A percentile compares a stretch with the other conserved stretches of the same genome.
phyloP scores from a whole-genome alignment of 2,888 invertebrate genomes.

The Agrilus cyanescens region DNA sequence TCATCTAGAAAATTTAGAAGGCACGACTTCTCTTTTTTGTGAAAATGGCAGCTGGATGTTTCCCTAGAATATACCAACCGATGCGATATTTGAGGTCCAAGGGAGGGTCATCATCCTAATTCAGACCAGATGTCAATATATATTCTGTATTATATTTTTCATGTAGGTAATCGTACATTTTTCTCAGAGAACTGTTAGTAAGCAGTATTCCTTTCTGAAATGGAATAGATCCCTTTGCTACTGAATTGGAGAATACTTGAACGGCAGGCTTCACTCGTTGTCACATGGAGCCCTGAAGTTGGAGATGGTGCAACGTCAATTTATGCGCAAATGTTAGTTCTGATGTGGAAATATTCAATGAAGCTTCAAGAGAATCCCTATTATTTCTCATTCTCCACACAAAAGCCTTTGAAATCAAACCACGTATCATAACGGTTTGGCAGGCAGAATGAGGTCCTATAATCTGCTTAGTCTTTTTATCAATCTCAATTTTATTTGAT shows the following conservation, averaged over 20 bases:
- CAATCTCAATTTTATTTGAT: too few relatives aligned
- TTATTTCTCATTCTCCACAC: constrained; percentile 1
- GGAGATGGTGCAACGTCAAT: constrained; percentile 12
- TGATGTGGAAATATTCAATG: constrained; percentile 7
- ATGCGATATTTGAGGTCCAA: constrained; percentile 5
- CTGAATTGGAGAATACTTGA: too few relatives aligned
- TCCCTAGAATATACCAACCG: constrained; percentile 6
- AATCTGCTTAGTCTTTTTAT: too few relatives aligned
- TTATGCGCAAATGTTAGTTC: constrained; percentile 14
- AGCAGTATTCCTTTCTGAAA: too few relatives aligned
- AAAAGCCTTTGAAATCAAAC: too few relatives aligned
- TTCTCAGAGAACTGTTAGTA: too few relatives aligned
- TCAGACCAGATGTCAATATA: constrained; percentile 4
- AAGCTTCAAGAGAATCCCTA: constrained; percentile 5
- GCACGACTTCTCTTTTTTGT: constrained; percentile 3
- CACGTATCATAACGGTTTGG: too few relatives aligned
- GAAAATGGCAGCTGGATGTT: constrained; percentile 6
- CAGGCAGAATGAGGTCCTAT: too few relatives aligned
- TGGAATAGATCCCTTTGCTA: too few relatives aligned
- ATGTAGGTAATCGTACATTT: constrained; percentile 4
- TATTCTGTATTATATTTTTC: constrained; percentile 6
- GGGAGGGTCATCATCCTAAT: constrained; percentile 6
- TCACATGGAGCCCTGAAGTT: constrained; percentile 11
- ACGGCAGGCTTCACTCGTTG: constrained; percentile 13
- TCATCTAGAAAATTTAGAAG: too few relatives aligned